phyloP scores from a whole-genome alignment of 2,797 vertebrate genomes.

The Xenops minutus region DNA sequence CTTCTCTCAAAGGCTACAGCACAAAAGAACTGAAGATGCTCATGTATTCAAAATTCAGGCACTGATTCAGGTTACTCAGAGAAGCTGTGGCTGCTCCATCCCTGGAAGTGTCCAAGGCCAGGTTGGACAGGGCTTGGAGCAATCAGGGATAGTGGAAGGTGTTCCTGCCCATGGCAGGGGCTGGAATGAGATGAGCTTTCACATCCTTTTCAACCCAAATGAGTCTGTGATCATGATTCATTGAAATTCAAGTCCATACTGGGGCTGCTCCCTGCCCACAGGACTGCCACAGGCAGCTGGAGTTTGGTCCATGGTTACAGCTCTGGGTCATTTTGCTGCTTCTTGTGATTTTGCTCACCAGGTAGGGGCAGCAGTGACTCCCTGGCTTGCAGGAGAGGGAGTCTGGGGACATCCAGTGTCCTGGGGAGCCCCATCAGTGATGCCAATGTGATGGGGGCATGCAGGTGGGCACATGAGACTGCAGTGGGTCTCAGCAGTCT shows the following conservation, averaged over 20 bases:
- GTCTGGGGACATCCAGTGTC: background rate
- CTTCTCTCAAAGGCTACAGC: background rate
- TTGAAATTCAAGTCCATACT: background rate
- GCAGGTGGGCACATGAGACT: background rate
- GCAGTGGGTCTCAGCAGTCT: background rate
- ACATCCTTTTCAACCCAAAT: background rate
- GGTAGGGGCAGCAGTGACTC: background rate
- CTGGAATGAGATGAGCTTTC: background rate
- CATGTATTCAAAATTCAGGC: background rate
- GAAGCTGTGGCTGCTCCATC: background rate
- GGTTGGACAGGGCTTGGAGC: background rate
- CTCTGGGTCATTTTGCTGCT: background rate
- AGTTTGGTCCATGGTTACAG: background rate
- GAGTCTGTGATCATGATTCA: background rate
- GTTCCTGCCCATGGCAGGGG: background rate
- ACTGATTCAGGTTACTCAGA: background rate
- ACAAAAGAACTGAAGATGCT: background rate
- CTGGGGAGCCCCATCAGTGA: background rate
- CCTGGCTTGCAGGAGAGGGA: background rate
- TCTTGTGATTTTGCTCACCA: background rate
- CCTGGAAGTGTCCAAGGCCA: background rate
- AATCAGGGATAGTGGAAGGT: background rate
- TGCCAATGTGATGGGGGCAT: background rate
- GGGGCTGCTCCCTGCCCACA: background rate
- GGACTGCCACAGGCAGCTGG: background rate